These are phyloP conservation scores for Crypturellus undulatus DNA, from an alignment of 2,113 vertebrate genomes.

Conservation along the genomic window DNA sequence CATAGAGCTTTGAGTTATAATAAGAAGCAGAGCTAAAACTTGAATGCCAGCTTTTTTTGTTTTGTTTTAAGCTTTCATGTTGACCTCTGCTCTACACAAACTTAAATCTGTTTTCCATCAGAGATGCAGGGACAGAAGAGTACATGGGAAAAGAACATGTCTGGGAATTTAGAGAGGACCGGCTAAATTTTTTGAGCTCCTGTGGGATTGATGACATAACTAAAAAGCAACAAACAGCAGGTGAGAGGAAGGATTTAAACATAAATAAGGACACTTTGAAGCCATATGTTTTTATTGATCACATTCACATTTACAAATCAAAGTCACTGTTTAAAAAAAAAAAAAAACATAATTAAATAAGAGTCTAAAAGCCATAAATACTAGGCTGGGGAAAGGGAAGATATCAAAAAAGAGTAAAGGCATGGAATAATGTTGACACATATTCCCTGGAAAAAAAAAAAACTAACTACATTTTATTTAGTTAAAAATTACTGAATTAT, in stretches of 20 bases:
- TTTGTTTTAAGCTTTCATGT: conserved; percentile 82
- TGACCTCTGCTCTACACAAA: conserved; percentile 82
- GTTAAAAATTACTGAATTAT: conserved; percentile 67
- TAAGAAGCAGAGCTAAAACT: conserved; percentile 78
- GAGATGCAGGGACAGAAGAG: conserved; percentile 70
- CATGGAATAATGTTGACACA: conserved; percentile 29
- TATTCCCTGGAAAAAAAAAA: background rate
- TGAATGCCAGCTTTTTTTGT: conserved; percentile 63
- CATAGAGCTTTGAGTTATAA: conserved; percentile 68
- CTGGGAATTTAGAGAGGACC: conserved; percentile 36
- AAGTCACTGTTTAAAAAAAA: conserved; percentile 55
- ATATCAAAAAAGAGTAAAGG: background rate
- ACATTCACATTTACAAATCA: conserved; percentile 85
- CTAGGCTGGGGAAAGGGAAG: background rate
- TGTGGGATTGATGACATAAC: conserved; percentile 83
- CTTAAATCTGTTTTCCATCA: conserved; percentile 85
- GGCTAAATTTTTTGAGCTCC: conserved; percentile 70
- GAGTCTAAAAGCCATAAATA: conserved; percentile 2
- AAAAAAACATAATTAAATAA: conserved; percentile 50
- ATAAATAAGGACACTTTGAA: conserved; percentile 84
- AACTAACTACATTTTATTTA: conserved; percentile 25
- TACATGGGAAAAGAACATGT: conserved; percentile 75
- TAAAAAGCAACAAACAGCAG: conserved; percentile 88
- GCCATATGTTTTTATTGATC: conserved; percentile 80
- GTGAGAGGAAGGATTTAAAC: conserved; percentile 77